Conservation (phyloP, 2,113 vertebrate species). For the Entelurus aequoreus region DNA sequence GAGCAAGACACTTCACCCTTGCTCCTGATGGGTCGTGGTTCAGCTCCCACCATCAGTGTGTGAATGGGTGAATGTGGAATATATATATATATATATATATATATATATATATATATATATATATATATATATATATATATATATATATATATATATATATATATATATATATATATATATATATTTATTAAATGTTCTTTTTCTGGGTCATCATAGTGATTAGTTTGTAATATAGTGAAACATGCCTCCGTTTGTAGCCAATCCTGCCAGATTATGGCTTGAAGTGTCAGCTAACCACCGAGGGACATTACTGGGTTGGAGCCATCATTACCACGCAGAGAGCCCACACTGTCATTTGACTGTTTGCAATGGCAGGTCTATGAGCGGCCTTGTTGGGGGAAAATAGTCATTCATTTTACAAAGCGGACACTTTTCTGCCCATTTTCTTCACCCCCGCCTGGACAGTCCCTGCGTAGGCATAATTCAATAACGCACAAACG, state of each 20-base stretch:
- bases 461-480: constrained; percentile 12
- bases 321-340: constrained; percentile 51
- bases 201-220: not conserved
- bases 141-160: too few species aligned
- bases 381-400: constrained; percentile 47
- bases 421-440: constrained; percentile 13
- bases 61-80: too few species aligned
- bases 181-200: too few species aligned
- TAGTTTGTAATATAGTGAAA: not conserved
- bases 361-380: constrained; percentile 49
- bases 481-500: constrained; percentile 35
- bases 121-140: too few species aligned
- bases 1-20: too few species aligned
- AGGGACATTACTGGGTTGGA: constrained; percentile 41
- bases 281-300: constrained; percentile 35
- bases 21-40: too few species aligned
- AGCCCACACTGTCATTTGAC: constrained; percentile 56
- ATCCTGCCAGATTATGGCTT: not conserved
- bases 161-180: too few species aligned
- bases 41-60: too few species aligned
- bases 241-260: not conserved
- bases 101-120: too few species aligned
- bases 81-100: too few species aligned
- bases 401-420: constrained; percentile 54
- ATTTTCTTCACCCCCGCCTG: not conserved